These are phyloP conservation scores for Crossocerus cetratus DNA, from an alignment of 2,888 invertebrate species.

Conservation along the genomic window DNA sequence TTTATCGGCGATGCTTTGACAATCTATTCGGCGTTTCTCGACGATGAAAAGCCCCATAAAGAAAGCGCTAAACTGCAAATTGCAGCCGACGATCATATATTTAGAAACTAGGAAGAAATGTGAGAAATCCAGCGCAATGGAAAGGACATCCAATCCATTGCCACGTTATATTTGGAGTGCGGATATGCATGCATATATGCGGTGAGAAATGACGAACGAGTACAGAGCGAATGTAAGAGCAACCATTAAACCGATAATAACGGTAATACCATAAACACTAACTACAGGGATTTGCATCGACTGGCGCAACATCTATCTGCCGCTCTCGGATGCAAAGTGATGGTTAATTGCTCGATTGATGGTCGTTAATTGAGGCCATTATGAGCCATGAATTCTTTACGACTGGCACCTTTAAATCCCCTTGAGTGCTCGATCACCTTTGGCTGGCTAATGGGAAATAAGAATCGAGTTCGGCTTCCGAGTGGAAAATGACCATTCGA, in stretches of 20 bases:
- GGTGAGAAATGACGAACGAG: no score
- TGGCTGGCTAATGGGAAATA: neutral
- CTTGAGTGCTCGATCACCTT: no score
- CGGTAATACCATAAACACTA: neutral
- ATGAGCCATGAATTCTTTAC: neutral
- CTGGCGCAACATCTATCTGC: neutral
- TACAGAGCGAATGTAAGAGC: neutral
- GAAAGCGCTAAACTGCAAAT: neutral
- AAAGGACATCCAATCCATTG: no score
- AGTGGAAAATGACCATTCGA: no score
- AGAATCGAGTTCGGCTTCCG: neutral
- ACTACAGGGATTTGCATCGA: neutral
- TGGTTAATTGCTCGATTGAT: neutral
- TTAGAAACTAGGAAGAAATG: no score
- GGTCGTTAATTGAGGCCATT: neutral
- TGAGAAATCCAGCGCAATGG: no score
- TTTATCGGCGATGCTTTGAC: constrained; percentile 27
- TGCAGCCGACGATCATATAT: no score
- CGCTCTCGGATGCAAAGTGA: neutral
- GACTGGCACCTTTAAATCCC: no score
- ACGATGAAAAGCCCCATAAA: neutral
- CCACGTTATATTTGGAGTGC: no score
- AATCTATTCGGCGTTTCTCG: neutral
- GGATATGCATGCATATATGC: no score
- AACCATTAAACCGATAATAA: neutral